Conservation (phyloP, 2,113 vertebrate species). For the Turnix velox region DNA sequence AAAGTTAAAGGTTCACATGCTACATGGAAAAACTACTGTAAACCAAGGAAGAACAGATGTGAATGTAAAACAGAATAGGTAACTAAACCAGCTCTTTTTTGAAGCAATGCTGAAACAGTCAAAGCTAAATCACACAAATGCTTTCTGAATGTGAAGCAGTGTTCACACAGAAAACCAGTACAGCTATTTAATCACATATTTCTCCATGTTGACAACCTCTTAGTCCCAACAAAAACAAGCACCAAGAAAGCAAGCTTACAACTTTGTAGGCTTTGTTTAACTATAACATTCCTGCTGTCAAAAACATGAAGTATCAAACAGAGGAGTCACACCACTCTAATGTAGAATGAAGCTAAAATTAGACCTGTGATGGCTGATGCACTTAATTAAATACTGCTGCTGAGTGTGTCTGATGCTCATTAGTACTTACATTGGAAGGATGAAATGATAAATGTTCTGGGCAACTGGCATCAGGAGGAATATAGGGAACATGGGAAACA, state of each 20-base stretch:
- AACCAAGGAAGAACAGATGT: background rate
- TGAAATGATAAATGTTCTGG: background rate
- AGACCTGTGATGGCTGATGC: background rate
- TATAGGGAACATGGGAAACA: background rate
- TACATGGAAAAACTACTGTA: background rate
- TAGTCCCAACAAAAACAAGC: background rate
- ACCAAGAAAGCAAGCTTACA: background rate
- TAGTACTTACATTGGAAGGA: background rate
- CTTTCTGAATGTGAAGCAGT: background rate
- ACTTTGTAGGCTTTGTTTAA: conserved; percentile 4
- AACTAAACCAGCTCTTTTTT: background rate
- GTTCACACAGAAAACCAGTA: background rate
- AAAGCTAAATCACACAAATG: background rate
- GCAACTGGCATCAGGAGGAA: background rate
- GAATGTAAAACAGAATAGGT: background rate
- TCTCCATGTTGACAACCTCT: background rate
- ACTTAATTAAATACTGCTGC: background rate
- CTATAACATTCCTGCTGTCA: background rate
- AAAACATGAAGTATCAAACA: background rate
- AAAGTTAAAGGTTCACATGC: background rate
- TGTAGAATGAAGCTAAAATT: background rate
- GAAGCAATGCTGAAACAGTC: background rate
- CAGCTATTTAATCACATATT: background rate
- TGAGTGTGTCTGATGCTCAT: background rate
- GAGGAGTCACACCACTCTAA: background rate